Conservation (phyloP, 2,888 invertebrate genomes). For the Physocephala rufipes region DNA sequence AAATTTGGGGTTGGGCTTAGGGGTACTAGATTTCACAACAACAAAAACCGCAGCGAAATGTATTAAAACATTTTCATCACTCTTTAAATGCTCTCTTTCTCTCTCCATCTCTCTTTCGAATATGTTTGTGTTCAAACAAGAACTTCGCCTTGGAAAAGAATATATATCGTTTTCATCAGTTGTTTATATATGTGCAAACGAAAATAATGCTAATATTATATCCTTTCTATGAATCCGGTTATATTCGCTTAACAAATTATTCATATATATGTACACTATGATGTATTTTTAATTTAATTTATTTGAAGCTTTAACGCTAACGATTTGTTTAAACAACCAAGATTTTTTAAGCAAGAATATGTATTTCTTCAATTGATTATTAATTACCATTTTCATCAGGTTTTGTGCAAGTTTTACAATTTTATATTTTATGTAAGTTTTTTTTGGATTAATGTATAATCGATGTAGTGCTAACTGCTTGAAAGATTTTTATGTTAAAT, state of each 20-base stretch:
- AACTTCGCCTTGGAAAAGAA: too few species aligned
- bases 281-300: not conserved
- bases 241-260: not conserved
- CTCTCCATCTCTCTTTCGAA: too few species aligned
- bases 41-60: too few species aligned
- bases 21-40: too few species aligned
- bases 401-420: slow-evolving; percentile 30
- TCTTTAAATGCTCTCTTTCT: too few species aligned
- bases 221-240: not conserved
- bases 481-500: too few species aligned
- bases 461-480: too few species aligned
- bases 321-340: not conserved
- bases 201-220: not conserved
- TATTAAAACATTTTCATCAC: too few species aligned
- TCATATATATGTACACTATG: too few species aligned
- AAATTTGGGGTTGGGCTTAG: too few species aligned
- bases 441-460: not conserved
- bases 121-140: too few species aligned
- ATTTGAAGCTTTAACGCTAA: not conserved
- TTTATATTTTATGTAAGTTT: slow-evolving; percentile 25
- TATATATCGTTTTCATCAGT: not conserved
- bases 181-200: not conserved
- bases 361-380: not conserved
- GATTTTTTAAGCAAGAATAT: not conserved
- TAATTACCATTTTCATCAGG: slow-evolving; percentile 5